Percentiles rank a stretch among this genome's conserved stretches.
Conservation (phyloP, 1,140 invertebrate genomes). For the Pseudachorutes palmiensis region DNA sequence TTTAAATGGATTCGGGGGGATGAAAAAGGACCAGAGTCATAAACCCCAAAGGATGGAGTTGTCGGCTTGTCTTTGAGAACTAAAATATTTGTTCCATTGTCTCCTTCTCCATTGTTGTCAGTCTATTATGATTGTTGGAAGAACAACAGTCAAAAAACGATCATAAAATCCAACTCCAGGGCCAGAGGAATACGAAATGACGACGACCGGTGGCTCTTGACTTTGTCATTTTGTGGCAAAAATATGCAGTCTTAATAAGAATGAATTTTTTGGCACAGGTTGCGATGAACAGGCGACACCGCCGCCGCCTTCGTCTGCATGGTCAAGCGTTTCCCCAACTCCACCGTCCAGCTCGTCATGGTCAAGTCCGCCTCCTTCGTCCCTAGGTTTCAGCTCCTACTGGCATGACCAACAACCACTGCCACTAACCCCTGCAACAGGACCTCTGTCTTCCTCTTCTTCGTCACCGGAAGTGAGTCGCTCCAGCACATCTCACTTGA, state of each 20-base stretch:
- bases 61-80: neutral
- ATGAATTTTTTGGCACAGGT: no score
- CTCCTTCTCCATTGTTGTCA: neutral
- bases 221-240: no score
- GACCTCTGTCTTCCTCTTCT: conserved; percentile 3
- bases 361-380: conserved; percentile 22
- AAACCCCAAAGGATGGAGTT: neutral
- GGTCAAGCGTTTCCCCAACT: conserved; percentile 17
- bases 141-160: no score
- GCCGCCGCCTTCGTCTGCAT: conserved; percentile 13
- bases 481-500: conserved; percentile 16
- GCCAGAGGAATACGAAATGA: no score
- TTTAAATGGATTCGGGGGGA: neutral
- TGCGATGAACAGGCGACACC: conserved; percentile 7
- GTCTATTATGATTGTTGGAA: neutral
- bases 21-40: neutral
- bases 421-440: conserved; percentile 6
- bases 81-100: neutral
- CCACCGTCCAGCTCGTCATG: conserved; percentile 20
- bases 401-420: conserved; percentile 22
- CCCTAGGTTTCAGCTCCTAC: conserved; percentile 17
- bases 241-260: no score
- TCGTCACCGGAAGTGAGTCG: conserved; percentile 13
- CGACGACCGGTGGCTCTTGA: no score
- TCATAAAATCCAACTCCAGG: no score